phyloP scores from a whole-genome alignment of 2,113 vertebrate genomes.

The Phycodurus eques region DNA sequence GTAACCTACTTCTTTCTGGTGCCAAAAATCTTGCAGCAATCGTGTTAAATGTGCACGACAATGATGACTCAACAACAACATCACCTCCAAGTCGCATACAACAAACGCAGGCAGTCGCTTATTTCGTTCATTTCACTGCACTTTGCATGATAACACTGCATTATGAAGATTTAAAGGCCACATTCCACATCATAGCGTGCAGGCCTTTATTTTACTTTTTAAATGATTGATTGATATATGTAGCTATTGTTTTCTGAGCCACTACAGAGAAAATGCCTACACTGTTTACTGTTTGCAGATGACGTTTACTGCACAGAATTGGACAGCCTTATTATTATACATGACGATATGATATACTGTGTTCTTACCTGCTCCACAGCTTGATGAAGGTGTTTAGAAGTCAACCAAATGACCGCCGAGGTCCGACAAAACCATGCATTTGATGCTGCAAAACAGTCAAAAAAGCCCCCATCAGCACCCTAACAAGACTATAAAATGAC shows the following conservation, averaged over 20 bases:
- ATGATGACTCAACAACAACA: slow-evolving; percentile 2
- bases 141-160: neutral
- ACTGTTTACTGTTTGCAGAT: slow-evolving; percentile 10
- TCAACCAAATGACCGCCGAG: slow-evolving; percentile 19
- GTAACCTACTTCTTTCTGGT: neutral
- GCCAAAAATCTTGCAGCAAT: neutral
- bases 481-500: neutral
- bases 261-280: slow-evolving; percentile 6
- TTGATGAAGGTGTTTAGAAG: slow-evolving; percentile 19
- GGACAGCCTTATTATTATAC: neutral
- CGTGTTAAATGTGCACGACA: neutral
- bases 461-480: slow-evolving; percentile 15
- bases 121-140: neutral
- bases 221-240: slow-evolving; percentile 3
- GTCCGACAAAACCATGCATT: slow-evolving; percentile 43
- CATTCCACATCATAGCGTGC: neutral
- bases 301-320: neutral
- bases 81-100: neutral
- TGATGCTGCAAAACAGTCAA: slow-evolving; percentile 30
- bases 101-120: too few relatives aligned
- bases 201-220: neutral
- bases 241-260: slow-evolving; percentile 10
- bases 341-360: neutral
- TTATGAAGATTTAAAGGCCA: neutral
- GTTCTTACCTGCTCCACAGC: slow-evolving; percentile 58